A percentile compares a stretch with the other conserved stretches of the same genome.
These are phyloP conservation scores for Herminia tarsipennalis DNA, from an alignment of 2,888 invertebrate species.

Conservation along the genomic window DNA sequence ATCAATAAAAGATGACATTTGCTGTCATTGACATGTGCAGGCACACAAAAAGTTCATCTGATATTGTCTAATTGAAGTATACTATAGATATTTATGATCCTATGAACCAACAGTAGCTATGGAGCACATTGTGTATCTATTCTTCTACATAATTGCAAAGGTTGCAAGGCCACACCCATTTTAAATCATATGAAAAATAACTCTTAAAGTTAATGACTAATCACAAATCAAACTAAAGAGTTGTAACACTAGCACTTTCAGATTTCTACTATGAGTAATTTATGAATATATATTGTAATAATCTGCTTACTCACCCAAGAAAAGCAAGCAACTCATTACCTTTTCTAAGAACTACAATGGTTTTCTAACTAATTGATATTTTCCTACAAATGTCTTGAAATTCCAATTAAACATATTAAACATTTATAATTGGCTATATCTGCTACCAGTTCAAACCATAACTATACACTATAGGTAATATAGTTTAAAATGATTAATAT, in stretches of 20 bases:
- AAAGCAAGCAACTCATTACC: no score
- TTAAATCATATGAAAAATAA: conserved; percentile 8
- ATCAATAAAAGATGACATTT: conserved; percentile 24
- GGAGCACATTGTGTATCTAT: no score
- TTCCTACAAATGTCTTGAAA: no score
- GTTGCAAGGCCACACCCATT: conserved; percentile 42
- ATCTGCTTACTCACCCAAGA: no score
- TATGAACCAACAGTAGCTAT: no score
- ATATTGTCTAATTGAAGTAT: background rate
- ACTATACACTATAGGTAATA: background rate
- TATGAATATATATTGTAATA: no score
- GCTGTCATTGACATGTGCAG: conserved; percentile 17
- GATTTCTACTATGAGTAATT: background rate
- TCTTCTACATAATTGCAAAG: conserved; percentile 8
- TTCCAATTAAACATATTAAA: no score
- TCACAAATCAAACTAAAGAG: background rate
- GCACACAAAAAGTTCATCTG: background rate
- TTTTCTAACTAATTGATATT: no score
- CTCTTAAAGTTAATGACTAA: background rate
- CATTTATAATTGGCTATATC: no score
- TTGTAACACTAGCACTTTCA: background rate
- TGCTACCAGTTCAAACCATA: background rate
- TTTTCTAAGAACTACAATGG: no score
- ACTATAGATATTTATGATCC: no score
- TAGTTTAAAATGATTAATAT: conserved; percentile 17